These are phyloP conservation scores for Acanthurus lineatus DNA, from an alignment of 2,797 vertebrate species.

Conservation along the genomic window DNA sequence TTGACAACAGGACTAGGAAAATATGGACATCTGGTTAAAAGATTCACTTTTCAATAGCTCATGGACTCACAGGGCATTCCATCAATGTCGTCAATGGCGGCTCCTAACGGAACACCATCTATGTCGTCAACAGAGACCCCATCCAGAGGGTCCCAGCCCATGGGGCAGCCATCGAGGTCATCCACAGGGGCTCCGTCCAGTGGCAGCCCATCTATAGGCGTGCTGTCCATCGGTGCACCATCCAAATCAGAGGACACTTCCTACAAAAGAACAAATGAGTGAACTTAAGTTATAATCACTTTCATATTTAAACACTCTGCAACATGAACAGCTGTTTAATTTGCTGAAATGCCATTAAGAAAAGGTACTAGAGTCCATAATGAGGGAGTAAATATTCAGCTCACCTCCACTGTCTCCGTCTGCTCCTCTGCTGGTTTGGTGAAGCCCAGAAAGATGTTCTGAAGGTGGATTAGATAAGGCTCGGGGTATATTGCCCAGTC, in stretches of 20 bases:
- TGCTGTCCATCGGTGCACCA: constrained; percentile 75
- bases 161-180: constrained; percentile 85
- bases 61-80: constrained; percentile 85
- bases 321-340: background rate
- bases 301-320: background rate
- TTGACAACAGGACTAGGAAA: constrained; percentile 3
- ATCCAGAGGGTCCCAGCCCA: constrained; percentile 87
- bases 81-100: constrained; percentile 84
- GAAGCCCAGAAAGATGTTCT: constrained; percentile 88
- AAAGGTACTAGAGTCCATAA: background rate
- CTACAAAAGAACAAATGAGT: constrained; percentile 50
- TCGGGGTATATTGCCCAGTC: constrained; percentile 90
- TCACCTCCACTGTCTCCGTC: constrained; percentile 76
- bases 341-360: background rate
- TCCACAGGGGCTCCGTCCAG: constrained; percentile 73
- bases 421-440: constrained; percentile 82
- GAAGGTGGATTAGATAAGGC: constrained; percentile 87
- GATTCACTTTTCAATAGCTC: background rate
- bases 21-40: background rate
- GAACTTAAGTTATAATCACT: background rate
- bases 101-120: constrained; percentile 86
- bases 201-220: constrained; percentile 70
- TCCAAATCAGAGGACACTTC: constrained; percentile 74
- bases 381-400: constrained; percentile 19
- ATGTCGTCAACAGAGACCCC: constrained; percentile 86